These are phyloP conservation scores for Lampris megalopsis DNA, from an alignment of 2,113 vertebrate species.

Conservation along the genomic window DNA sequence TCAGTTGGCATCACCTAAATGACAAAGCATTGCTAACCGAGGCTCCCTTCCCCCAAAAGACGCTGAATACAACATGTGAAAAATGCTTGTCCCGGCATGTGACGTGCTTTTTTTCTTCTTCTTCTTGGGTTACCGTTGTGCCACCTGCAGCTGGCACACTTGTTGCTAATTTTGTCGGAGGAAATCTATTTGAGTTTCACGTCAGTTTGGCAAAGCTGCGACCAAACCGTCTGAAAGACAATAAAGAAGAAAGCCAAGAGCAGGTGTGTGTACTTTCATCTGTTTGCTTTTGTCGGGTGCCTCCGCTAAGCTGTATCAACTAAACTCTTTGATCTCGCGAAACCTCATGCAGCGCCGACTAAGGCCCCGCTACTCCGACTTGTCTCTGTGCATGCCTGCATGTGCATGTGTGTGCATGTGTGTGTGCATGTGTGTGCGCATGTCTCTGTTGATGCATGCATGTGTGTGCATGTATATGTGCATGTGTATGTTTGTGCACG, in stretches of 20 bases:
- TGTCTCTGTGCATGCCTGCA: slow-evolving; percentile 5
- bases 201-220: slow-evolving; percentile 27
- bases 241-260: slow-evolving; percentile 11
- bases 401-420: slow-evolving; percentile 13
- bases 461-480: background rate
- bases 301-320: slow-evolving; percentile 55
- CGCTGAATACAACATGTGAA: slow-evolving; percentile 3
- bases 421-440: slow-evolving; percentile 1
- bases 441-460: background rate
- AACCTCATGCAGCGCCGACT: slow-evolving; percentile 34
- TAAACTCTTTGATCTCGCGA: slow-evolving; percentile 54
- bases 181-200: slow-evolving; percentile 35
- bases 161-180: slow-evolving; percentile 25
- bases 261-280: slow-evolving; percentile 47
- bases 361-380: slow-evolving; percentile 21
- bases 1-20: slow-evolving; percentile 12
- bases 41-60: slow-evolving; percentile 24
- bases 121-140: slow-evolving; percentile 27
- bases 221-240: slow-evolving; percentile 13
- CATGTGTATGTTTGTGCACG: slow-evolving; percentile 2
- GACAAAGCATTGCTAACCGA: slow-evolving; percentile 24
- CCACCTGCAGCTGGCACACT: slow-evolving; percentile 38
- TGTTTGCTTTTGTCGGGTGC: slow-evolving; percentile 48
- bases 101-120: slow-evolving; percentile 5
- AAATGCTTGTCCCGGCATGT: slow-evolving; percentile 33